Evolutionary conservation across 2,797 vertebrate species (phyloP), one percentile per base, ranked within the genome.

Genomic region (Aselliscus stoliczkanus): DNA sequence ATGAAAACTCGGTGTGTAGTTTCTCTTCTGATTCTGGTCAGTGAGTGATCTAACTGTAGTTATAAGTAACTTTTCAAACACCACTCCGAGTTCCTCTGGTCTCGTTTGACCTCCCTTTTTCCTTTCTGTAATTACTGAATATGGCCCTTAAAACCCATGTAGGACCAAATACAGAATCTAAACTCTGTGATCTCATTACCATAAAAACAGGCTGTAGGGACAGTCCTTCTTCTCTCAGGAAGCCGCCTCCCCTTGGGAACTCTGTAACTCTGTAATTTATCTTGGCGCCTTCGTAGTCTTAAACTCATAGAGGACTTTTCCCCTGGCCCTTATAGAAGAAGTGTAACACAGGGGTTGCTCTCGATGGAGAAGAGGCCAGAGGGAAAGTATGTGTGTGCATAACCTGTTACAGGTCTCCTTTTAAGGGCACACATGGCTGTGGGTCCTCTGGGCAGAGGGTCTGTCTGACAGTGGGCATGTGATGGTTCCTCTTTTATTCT

Each of bases 171-270:
- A 47, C 93, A 94, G 97, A 94, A 84, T 90, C 72, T 56, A 44
- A 73, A 69, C 95, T 85, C 86, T 97, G 96, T 97, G 97, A 98
- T 97, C 76, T 60, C 60, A 85, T 84, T 72, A 67, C 97, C 97
- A 94, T 96, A 96, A 90, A 96, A 72, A 92, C 97, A 95, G 90
- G 31, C 97, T 88, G 44, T 42, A 87, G 83, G 76, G 88, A 94
- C 69, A 15, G 39, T 31, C 80, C 69, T 86, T 34, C 58, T 96
- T 31, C 52, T 96, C 2, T 5, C 82, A 86, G 96, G 88, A 96
- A 92, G 82, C 77, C 9, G 5, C 60, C 83, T 95, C 37, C 90
- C 67, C 25, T 62, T 60, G 82, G 81, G 85, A 83, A 58, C 56
- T 88, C 87, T 27, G 58, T 18, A 13, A 23, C 84, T 42, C 75